Base-by-base conservation (phyloP, 1,140 invertebrate species). In the Sycophaga agraensis region DNA sequence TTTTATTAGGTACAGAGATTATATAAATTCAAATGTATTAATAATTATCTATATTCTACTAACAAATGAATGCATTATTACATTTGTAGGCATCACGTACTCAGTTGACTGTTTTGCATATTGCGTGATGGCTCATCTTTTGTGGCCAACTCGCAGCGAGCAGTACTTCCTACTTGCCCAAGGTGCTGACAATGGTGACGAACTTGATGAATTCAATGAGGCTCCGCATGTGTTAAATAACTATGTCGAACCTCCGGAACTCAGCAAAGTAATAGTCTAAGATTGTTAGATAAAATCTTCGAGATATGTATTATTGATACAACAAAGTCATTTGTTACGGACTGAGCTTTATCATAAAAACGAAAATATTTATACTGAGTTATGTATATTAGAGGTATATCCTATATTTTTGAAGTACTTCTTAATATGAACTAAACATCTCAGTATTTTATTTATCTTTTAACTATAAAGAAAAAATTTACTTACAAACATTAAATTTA, bases 71-170 rank as follows among this genome's bases (percentile, higher is more conserved):
- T 4, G 5, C n/a, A 16, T 48, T 48, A 28, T 48, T 48, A 6
- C 17, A 4, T n/a, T 12, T 39, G 63, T 65, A 95, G 95, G 93
- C 72, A 96, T 97, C 66, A 94, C 92, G 34, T 94, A 95, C 74
- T 94, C 93, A 34, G 94, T 92, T 1, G 94, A 98, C 74, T 95
- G 94, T 77, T 84, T 97, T 65, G 94, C 94, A 17, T 96, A 94
- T 78, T 92, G 91, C 70, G 90, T 96, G 6, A 93, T 97, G 90
- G 89, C 94, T 0, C 94, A 97, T 77, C 82, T 97, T 51, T 80
- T 97, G 58, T 97, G 94, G 94, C 95, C 94, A 16, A 93, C 92
- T 42, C 82, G 92, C 60, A 92, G 91, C 28, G 91, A 95, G 66
- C 91, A 96, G 76, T 96, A 96, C 82, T 89, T 96, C 70, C 82